phyloP scores from a whole-genome alignment of 1,140 invertebrate species.

The Triops cancriformis region DNA sequence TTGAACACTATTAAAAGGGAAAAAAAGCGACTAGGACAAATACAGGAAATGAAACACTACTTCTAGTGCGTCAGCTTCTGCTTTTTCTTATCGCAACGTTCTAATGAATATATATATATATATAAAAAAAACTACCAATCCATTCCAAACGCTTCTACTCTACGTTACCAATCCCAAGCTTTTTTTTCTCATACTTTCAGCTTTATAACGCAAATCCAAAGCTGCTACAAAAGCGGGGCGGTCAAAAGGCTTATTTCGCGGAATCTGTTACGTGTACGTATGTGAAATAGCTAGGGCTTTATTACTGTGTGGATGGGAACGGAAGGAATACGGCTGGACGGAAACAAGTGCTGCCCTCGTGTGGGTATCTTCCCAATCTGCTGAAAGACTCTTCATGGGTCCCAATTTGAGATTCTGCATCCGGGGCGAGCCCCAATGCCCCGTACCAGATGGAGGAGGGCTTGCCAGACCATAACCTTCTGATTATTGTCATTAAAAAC shows the following conservation, averaged over 20 bases:
- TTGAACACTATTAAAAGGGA: background rate
- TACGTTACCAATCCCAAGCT: background rate
- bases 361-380: background rate
- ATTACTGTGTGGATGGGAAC: conserved; percentile 10
- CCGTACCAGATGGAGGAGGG: background rate
- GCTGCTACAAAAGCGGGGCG: background rate
- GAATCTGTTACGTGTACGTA: too few relatives aligned
- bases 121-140: too few relatives aligned
- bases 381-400: conserved; percentile 10
- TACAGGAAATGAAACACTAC: background rate
- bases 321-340: background rate
- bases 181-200: too few relatives aligned
- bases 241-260: background rate
- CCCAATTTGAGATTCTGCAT: background rate
- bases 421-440: background rate
- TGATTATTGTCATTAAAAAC: background rate
- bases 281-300: background rate
- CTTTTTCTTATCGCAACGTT: too few relatives aligned
- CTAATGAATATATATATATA: too few relatives aligned
- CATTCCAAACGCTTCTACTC: background rate
- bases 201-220: background rate
- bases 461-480: background rate
- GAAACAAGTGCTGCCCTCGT: background rate
- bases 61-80: too few relatives aligned
- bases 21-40: background rate